Base-by-base conservation (phyloP, 1,140 invertebrate species). In the Pseudomyrmex dendroicus region DNA sequence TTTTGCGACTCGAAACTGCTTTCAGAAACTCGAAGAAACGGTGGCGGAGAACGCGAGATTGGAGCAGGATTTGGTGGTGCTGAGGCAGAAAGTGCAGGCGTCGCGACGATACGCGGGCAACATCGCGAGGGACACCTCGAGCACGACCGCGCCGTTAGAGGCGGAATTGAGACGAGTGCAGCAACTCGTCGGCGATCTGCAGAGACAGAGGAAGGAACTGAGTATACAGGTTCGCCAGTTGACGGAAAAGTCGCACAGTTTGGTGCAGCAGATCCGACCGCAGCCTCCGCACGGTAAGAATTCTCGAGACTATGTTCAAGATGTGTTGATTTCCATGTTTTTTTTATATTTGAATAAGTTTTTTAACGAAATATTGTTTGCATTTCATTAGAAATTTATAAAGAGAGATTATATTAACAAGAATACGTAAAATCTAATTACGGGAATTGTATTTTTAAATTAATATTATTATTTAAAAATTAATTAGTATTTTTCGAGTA, bases 21-120 rank as follows among this genome's bases (percentile, higher is more conserved):
- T 94, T 20, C 92, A 98, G 97, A 97, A 98, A 96, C 93, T 99
- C 77, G 98, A 99, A 93, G 97, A 98, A 91, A 98, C 97, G 0
- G 97, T 98, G 15, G 97, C 97, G 1, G 98, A 98, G 83, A 98
- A 98, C 92, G 97, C 97, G 10, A 96, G 97, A 9, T 92, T 98
- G 50, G 98, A 99, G 92, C 97, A 98, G 87, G 98, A 98, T 91
- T 94, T 98, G 82, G 95, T 98, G 25, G 95, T 98, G 20, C 93
- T 98, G 25, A 95, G 97, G 8, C 97, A 98, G 88, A 98, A 98
- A 92, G 95, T 98, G 35, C 97, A 98, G 90, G 96, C 96, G 13
- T 96, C 96, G 7, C 95, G 91, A 78, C 86, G 88, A 73, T 92
- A 91, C 89, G 90, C 89, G 63, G 91, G 78, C 22, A 91, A 73